Percentiles rank a stretch among this genome's conserved stretches.
phyloP scores from a whole-genome alignment of 2,797 vertebrate genomes.

The Buceros bicornis region DNA sequence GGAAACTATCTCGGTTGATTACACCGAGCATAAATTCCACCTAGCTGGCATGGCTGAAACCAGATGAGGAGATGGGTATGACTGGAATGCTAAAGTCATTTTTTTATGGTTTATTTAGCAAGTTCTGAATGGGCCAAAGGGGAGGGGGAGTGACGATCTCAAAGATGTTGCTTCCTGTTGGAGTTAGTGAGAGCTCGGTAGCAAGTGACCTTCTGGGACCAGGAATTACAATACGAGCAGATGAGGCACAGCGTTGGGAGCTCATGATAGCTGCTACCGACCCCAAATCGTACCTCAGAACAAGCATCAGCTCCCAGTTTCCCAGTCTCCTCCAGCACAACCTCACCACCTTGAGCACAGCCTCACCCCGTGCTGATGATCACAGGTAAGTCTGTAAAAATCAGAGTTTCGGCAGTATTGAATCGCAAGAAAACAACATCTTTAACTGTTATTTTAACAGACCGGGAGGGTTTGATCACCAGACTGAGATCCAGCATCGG shows the following conservation, averaged over 20 bases:
- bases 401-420: neutral
- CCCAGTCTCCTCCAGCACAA: neutral
- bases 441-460: neutral
- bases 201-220: neutral
- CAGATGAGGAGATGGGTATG: neutral
- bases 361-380: rapidly evolving
- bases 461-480: neutral
- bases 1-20: neutral
- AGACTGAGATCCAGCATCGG: neutral
- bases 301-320: neutral
- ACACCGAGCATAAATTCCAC: neutral
- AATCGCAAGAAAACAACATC: neutral
- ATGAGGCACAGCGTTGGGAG: neutral
- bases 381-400: rapidly evolving
- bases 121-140: neutral
- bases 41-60: neutral
- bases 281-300: neutral
- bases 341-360: neutral
- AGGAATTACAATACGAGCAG: neutral
- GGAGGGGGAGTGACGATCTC: neutral
- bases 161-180: neutral
- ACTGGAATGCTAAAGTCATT: neutral
- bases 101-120: neutral
- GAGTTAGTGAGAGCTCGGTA: neutral
- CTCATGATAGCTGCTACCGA: neutral